Percentiles rank a stretch among this genome's conserved stretches.
These are phyloP conservation scores for Aphelenchoides fujianensis DNA, from an alignment of 1,140 invertebrate genomes.

Conservation along the genomic window DNA sequence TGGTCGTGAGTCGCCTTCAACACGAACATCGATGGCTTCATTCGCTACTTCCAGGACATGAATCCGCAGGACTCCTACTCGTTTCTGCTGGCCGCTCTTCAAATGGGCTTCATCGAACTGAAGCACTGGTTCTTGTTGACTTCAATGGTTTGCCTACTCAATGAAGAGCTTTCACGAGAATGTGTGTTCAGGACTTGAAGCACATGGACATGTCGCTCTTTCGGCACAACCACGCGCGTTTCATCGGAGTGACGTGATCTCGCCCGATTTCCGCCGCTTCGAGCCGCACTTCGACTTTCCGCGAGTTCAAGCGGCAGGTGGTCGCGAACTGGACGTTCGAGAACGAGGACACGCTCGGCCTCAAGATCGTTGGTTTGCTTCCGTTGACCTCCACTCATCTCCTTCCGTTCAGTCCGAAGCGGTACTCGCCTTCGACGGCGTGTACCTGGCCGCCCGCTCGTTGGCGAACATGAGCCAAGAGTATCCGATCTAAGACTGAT, in stretches of 20 bases:
- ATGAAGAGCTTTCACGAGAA: constrained; percentile 21
- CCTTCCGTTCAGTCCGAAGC: constrained; percentile 52
- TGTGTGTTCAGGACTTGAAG: constrained; percentile 47
- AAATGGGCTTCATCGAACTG: constrained; percentile 61
- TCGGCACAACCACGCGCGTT: constrained; percentile 61
- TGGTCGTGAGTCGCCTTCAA: constrained; percentile 25
- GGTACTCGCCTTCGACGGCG: constrained; percentile 52
- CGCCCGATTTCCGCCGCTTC: constrained; percentile 32
- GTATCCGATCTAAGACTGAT: constrained; percentile 42
- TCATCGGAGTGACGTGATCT: constrained; percentile 49
- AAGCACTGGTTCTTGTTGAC: constrained; percentile 61
- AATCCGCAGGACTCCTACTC: constrained; percentile 53
- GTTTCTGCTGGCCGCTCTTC: constrained; percentile 58
- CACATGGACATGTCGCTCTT: constrained; percentile 60
- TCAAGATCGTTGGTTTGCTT: background rate
- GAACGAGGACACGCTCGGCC: background rate
- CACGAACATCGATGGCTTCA: background rate
- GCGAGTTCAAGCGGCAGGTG: constrained; percentile 42
- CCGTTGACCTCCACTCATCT: background rate
- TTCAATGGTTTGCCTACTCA: constrained; percentile 45
- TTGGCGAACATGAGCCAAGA: constrained; percentile 31
- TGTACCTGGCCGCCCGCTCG: constrained; percentile 51
- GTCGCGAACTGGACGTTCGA: constrained; percentile 34
- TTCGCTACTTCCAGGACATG: constrained; percentile 43
- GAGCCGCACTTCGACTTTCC: constrained; percentile 38